These are phyloP conservation scores for Syngnathus typhle DNA, from an alignment of 2,113 vertebrate genomes.

Conservation along the genomic window DNA sequence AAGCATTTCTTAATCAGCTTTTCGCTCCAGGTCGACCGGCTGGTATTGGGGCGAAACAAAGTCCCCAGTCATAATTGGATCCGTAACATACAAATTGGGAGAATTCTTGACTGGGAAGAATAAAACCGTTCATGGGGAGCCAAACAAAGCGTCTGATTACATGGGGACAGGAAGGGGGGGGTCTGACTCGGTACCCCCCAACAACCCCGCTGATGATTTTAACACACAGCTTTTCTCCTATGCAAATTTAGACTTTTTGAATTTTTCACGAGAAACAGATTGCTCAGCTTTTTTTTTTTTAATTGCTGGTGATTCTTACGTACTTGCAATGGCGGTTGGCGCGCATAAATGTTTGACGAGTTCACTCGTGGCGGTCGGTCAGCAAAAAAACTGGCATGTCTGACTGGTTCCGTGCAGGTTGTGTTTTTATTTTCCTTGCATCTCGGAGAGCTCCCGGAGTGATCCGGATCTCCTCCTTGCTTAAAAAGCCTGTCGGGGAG, in stretches of 20 bases:
- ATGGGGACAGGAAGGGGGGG: background rate
- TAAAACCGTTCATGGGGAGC: slow-evolving; percentile 32
- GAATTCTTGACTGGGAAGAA: slow-evolving; percentile 37
- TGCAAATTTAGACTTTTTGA: slow-evolving; percentile 24
- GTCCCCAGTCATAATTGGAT: slow-evolving; percentile 46
- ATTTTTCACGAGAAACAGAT: slow-evolving; percentile 12
- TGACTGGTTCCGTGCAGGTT: slow-evolving; percentile 14
- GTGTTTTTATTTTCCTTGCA: slow-evolving; percentile 16
- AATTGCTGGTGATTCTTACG: slow-evolving; percentile 47
- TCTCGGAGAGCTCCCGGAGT: slow-evolving; percentile 15
- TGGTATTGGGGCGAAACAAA: slow-evolving; percentile 29
- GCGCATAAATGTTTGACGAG: slow-evolving; percentile 52
- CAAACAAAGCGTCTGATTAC: slow-evolving; percentile 41
- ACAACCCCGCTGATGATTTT: slow-evolving; percentile 32
- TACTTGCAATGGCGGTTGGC: slow-evolving; percentile 47
- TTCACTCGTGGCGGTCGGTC: slow-evolving; percentile 38
- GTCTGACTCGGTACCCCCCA: background rate
- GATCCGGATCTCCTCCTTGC: slow-evolving; percentile 10
- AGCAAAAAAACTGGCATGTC: slow-evolving; percentile 7
- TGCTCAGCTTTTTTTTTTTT: slow-evolving; percentile 18
- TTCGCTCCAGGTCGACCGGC: slow-evolving; percentile 41
- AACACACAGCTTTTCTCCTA: slow-evolving; percentile 28
- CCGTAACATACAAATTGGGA: slow-evolving; percentile 34
- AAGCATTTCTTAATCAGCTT: slow-evolving; percentile 43
- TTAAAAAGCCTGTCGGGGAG: slow-evolving; percentile 26